Conservation (phyloP, 2,113 vertebrate species). For the Melanocharis versteri region DNA sequence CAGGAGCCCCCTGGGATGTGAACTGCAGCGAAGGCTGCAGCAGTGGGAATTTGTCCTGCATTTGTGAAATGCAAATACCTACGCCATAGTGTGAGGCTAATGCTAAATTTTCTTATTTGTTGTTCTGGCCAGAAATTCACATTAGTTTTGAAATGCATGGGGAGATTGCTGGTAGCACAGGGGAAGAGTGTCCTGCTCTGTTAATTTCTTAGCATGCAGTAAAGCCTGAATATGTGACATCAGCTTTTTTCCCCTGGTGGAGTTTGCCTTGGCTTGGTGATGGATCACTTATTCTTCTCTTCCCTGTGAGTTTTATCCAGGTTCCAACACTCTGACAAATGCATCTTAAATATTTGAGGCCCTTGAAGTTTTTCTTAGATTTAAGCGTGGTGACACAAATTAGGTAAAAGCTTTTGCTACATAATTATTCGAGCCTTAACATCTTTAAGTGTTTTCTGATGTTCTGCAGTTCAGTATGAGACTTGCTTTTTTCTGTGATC, state of each 20-base stretch:
- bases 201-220: not conserved
- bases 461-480: not conserved
- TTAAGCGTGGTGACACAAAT: constrained; percentile 14
- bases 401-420: constrained; percentile 37
- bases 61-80: not conserved
- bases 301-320: not conserved
- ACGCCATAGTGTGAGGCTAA: not conserved
- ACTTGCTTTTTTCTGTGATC: not conserved
- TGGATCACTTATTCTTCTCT: not conserved
- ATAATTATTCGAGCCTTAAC: constrained; percentile 18
- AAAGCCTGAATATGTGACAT: not conserved
- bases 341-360: not conserved
- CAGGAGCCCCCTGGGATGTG: not conserved
- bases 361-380: not conserved
- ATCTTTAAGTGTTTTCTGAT: constrained; percentile 31
- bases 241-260: not conserved
- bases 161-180: not conserved
- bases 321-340: not conserved
- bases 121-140: not conserved
- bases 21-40: not conserved
- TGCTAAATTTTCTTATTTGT: not conserved
- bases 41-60: not conserved
- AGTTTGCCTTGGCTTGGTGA: not conserved
- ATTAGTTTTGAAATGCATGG: not conserved
- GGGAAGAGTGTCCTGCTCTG: not conserved